Evolutionary conservation across 2,797 vertebrate genomes (phyloP).

Genomic region (Rhynchonycteris naso): DNA sequence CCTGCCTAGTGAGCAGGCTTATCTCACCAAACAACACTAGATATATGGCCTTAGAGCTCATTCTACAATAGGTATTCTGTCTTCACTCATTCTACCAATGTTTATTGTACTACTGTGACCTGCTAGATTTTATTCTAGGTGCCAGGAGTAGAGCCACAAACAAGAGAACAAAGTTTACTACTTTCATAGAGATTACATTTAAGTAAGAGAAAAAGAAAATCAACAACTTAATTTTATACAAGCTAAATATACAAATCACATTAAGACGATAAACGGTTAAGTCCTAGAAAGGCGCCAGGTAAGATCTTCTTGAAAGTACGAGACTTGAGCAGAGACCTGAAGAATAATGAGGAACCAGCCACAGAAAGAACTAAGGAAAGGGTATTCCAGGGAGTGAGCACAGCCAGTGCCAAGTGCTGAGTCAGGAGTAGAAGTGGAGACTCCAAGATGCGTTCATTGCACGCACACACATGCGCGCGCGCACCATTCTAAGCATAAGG

Average conservation of each 20-base stretch:
- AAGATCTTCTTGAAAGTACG: neutral
- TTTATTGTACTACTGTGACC: neutral
- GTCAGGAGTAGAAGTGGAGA: neutral
- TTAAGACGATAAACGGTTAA: neutral
- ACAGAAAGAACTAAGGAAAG: neutral
- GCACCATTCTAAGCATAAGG: fast-evolving
- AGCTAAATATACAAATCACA: neutral
- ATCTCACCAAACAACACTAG: neutral
- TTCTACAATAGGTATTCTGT: neutral
- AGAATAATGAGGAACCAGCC: neutral
- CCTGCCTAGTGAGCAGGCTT: neutral
- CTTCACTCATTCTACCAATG: neutral
- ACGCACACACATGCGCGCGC: neutral
- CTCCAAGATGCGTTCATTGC: neutral
- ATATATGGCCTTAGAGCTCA: neutral
- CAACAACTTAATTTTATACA: neutral
- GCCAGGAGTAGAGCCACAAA: neutral
- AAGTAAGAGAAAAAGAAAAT: neutral
- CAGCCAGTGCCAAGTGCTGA: neutral
- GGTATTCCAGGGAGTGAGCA: neutral
- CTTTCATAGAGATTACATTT: neutral
- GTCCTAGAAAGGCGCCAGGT: neutral
- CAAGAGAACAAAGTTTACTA: neutral
- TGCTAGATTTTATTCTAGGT: neutral
- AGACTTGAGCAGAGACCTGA: neutral